Conservation (phyloP, 2,113 vertebrate species). For the Lepisosteus oculatus region DNA sequence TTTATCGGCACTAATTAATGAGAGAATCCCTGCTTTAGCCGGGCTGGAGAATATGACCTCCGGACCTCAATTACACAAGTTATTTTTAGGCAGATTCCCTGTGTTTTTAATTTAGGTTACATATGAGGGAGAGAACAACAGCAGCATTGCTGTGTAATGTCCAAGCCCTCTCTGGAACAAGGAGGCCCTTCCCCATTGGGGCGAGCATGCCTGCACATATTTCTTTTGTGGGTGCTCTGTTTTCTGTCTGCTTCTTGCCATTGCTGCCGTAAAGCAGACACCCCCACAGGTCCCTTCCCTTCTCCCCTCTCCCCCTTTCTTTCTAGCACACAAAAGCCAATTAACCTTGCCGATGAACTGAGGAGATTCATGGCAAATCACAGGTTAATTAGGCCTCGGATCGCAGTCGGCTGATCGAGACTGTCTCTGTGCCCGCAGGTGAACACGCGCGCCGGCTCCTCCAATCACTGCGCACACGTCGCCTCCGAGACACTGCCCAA, state of each 20-base stretch:
- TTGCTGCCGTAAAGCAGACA: slow-evolving; percentile 38
- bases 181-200: no score
- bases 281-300: background rate
- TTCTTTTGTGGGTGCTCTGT: no score
- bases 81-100: slow-evolving; percentile 54
- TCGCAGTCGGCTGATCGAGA: background rate
- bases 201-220: no score
- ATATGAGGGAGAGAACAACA: slow-evolving; percentile 33
- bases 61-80: slow-evolving; percentile 75
- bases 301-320: background rate
- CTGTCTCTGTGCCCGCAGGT: slow-evolving; percentile 75
- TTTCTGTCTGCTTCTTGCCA: slow-evolving; percentile 24
- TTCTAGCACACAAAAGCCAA: slow-evolving; percentile 39
- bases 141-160: background rate
- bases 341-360: slow-evolving; percentile 46
- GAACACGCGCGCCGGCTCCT: slow-evolving; percentile 84
- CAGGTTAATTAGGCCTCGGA: slow-evolving; percentile 44
- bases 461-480: slow-evolving; percentile 70
- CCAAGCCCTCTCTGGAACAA: background rate
- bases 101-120: slow-evolving; percentile 41
- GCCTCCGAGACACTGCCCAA: slow-evolving; percentile 79
- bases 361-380: slow-evolving; percentile 33
- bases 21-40: slow-evolving; percentile 57
- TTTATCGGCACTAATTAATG: slow-evolving; percentile 68
- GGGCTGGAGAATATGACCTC: slow-evolving; percentile 59